Evolutionary conservation across 1,140 invertebrate species (phyloP), one percentile per base, ranked within the genome.

Genomic region (Penaeus indicus): DNA sequence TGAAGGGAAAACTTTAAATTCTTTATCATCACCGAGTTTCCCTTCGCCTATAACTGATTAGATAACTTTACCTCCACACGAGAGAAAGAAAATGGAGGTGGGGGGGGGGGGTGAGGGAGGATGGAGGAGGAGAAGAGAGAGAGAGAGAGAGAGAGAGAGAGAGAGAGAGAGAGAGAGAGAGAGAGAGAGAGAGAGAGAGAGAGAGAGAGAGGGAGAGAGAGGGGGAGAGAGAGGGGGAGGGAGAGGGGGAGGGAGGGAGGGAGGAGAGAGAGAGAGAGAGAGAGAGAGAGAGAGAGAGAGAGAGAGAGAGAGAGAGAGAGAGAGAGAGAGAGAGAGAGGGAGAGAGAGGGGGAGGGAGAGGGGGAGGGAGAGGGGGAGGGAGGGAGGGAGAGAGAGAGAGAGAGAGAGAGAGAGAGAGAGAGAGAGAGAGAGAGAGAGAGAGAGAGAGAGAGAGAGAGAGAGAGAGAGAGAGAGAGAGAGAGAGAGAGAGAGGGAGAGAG

Each of bases 401-500:
- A 75, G 69, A 75, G 69, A 75, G 69, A 32, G 69, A 75, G 69
- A 11, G 69, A 75, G 22, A 22, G 69, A 22, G 22, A 32, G 22
- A 75, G 22, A 75, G 69, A 75, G 22, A 11, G 69, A 8, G 69
- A 75, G 69, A 75, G 69, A 75, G 69, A 75, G 69, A 75, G 69
- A 75, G 69, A 75, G 69, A 75, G 69, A 75, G 69, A 75, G 69
- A 75, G 69, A 75, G 69, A 75, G 69, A 75, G 69, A 75, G 69
- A 75, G 69, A 75, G 69, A 75, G 69, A 75, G 69, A 75, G 69
- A 22, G 22, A 22, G 22, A 22, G 69, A 75, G 69, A 75, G 69
- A 75, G 69, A 75, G 69, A 75, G 69, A 75, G 69, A 75, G 69
- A 75, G 69, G 38, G 69, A 75, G 69, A 75, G 69, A 75, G 69